These are phyloP conservation scores for Caenorhabditis remanei DNA, from an alignment of 1,140 invertebrate species.

Conservation along the genomic window DNA sequence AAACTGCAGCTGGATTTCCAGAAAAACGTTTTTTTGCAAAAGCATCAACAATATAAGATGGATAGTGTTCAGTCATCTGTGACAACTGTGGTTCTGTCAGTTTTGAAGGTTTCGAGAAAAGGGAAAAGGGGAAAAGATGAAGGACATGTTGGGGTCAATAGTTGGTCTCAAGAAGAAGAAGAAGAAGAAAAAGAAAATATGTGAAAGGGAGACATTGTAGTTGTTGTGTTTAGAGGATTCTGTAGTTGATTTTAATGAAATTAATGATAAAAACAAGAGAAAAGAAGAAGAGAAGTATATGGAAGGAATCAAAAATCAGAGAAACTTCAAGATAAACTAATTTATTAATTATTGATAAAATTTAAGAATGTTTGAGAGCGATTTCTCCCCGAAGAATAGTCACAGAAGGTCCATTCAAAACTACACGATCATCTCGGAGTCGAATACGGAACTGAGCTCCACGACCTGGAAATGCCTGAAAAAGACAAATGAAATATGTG, in stretches of 20 bases:
- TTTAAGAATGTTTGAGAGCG: background rate
- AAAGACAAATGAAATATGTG: background rate
- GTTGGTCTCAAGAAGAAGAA: conserved; percentile 4
- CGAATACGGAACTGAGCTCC: conserved; percentile 10
- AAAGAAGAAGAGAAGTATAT: background rate
- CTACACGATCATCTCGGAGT: conserved; percentile 32
- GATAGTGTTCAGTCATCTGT: conserved; percentile 50
- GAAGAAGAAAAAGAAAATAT: background rate
- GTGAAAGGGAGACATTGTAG: conserved; percentile 43
- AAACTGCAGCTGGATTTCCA: conserved; percentile 82
- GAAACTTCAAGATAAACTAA: background rate
- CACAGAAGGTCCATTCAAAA: conserved; percentile 33
- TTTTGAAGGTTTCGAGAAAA: background rate
- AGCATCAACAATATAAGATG: conserved; percentile 80
- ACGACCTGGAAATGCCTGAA: background rate
- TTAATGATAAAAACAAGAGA: background rate
- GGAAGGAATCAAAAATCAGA: background rate
- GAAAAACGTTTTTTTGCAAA: conserved; percentile 80
- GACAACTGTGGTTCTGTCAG: background rate
- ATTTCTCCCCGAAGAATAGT: conserved; percentile 28
- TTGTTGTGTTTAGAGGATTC: background rate
- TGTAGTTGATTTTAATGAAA: background rate
- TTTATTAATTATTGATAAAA: background rate
- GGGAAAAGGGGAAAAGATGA: conserved; percentile 20
- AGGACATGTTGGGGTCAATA: conserved; percentile 29